Base-by-base conservation (phyloP, 30 jellyfish, hydroid and myxozoan genomes). In the Nemopilema nomurai region DNA sequence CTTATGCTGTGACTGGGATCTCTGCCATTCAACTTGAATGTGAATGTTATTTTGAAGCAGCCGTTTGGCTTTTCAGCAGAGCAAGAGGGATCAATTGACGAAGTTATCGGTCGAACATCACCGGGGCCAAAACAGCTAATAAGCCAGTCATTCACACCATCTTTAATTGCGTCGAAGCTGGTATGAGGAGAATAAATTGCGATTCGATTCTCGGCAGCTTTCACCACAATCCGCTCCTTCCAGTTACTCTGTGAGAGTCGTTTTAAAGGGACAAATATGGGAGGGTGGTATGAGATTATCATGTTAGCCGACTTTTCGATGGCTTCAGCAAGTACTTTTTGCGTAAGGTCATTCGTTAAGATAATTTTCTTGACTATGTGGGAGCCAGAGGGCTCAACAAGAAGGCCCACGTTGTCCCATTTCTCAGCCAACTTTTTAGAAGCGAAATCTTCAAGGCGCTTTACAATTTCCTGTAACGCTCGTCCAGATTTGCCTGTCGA, bases 361-460 rank as follows among this genome's bases (percentile, higher is more conserved):
- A 96, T 63, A 19, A 91, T 76, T 28, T 65, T 71, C 20, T 91
- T 83, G 72, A 96, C 96, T 19, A 26, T 41, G 50, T 62, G 95
- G 19, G 82, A 83, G 17, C 96, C 84, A 18, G 98, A 67, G 1
- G 99, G 99, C 67, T 91, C 97, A 24, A 91, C 96, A 20, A 96
- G 87, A 27, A 96, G 86, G 28, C 99, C 99, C 4, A 96, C 99
- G 69, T 96, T 96, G 87, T 96, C 99, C 99, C 99, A 96, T 28
- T 71, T 64, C 65, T 87, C 98, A n/a, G 99, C 98, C 41, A 96
- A 69, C 28, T 57, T 67, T 27, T 90, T 64, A 30, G 96, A 75
- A 6, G 97, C 97, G 70, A 72, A 90, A 8, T 28, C 64, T 26
- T 89, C 91, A 1, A 94, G 83, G 52, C 62, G 85, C n/a, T 79